Conservation (phyloP, 2,797 vertebrate genomes). For the Coccyzus lansbergi region DNA sequence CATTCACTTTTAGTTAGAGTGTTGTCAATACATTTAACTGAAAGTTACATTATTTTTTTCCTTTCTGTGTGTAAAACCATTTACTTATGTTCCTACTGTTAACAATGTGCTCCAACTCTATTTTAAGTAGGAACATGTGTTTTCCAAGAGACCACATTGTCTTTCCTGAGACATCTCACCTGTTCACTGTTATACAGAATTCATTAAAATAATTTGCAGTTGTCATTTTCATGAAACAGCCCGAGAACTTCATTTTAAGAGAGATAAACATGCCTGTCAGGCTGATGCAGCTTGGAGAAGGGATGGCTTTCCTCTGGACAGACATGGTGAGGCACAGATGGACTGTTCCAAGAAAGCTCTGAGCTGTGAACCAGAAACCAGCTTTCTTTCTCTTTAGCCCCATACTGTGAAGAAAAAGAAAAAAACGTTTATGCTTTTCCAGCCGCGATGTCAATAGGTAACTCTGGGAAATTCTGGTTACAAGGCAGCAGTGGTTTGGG, state of each 20-base stretch:
- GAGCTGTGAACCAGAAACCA: neutral
- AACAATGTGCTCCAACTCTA: rapidly evolving
- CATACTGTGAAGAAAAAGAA: neutral
- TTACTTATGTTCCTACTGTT: neutral
- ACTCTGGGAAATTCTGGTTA: neutral
- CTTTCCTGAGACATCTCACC: neutral
- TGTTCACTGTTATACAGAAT: neutral
- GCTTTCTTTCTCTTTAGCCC: neutral
- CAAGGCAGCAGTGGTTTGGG: neutral
- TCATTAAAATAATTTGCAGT: neutral
- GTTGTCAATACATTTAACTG: neutral
- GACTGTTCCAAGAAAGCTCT: neutral
- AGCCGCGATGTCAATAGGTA: neutral
- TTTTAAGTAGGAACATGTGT: neutral
- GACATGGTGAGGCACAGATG: rapidly evolving
- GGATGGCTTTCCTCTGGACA: neutral
- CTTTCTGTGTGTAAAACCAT: neutral
- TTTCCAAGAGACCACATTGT: rapidly evolving
- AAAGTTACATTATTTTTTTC: neutral
- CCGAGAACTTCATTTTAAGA: neutral
- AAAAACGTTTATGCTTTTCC: neutral
- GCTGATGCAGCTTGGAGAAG: neutral
- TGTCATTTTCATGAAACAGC: neutral
- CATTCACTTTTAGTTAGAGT: neutral
- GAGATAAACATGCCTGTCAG: rapidly evolving